A percentile compares a stretch with the other conserved stretches of the same genome.
phyloP scores from a whole-genome alignment of 2,888 invertebrate genomes.

The Aphodius sticticus region DNA sequence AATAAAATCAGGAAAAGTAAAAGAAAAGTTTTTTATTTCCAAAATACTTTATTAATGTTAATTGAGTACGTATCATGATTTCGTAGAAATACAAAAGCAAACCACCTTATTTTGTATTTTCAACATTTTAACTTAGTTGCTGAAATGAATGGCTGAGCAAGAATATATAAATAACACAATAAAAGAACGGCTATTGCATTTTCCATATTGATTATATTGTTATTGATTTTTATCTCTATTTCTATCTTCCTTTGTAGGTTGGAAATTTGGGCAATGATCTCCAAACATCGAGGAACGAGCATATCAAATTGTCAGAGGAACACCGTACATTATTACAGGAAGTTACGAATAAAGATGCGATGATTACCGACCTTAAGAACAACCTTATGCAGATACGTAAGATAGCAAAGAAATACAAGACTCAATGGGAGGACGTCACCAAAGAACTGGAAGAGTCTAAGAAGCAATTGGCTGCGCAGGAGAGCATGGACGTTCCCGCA shows the following conservation, averaged over 20 bases:
- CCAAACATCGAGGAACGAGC: conserved; percentile 69
- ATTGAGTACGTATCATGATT: too few species aligned
- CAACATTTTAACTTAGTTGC: too few species aligned
- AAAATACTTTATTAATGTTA: too few species aligned
- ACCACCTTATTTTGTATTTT: too few species aligned
- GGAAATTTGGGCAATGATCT: conserved; percentile 67
- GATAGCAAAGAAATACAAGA: conserved; percentile 93
- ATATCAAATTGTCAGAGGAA: conserved; percentile 67
- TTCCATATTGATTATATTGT: neutral
- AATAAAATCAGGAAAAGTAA: too few species aligned
- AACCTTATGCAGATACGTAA: conserved; percentile 70
- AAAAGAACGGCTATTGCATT: too few species aligned
- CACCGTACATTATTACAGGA: conserved; percentile 72
- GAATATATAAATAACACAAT: too few species aligned
- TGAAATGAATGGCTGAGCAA: too few species aligned
- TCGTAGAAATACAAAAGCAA: too few species aligned
- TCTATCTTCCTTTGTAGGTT: conserved; percentile 61
- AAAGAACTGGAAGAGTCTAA: conserved; percentile 66
- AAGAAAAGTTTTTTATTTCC: too few species aligned
- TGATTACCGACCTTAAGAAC: conserved; percentile 63
- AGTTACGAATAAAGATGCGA: conserved; percentile 70
- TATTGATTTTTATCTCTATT: neutral
- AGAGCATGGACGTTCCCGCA: conserved; percentile 62
- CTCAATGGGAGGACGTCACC: conserved; percentile 79
- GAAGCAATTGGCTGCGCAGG: conserved; percentile 61